Evolutionary conservation across 2,113 vertebrate genomes (phyloP), one percentile per base, ranked within the genome.

Genomic region (Daphoenositta chrysoptera): DNA sequence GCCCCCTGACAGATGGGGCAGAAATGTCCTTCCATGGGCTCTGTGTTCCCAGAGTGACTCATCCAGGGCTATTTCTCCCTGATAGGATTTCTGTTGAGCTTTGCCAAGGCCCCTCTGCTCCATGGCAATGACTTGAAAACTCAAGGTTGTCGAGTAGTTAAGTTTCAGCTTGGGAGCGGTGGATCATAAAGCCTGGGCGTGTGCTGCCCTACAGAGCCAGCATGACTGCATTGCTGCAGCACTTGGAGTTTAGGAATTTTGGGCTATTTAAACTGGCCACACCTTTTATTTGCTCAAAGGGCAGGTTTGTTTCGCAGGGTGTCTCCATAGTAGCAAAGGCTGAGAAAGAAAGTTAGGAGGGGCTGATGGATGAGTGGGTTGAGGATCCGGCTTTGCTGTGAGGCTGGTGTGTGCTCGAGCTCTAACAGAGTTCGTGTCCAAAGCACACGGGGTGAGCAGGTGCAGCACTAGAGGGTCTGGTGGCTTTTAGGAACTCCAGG

Each of bases 241-340:
- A 10, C 79, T 96, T 72, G 31, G 83, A 83, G 89, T 73, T 75
- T 3, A 89, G 91, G 96, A 93, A 95, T 95, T 94, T 53, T 16
- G 68, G 71, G 93, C 93, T 69, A 28, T 96, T 97, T 72, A 51
- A 76, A 63, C 51, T 31, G 81, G 94, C 97, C 97, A 83, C 97
- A 96, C 97, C 97, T 97, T 93, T 72, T 89, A 39, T 96, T 96
- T 85, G 78, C 92, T 96, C 89, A 95, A 83, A 94, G 96, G 93
- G 91, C 91, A 93, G 94, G 88, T 96, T 97, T 96, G 93, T 96
- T 97, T 96, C 69, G 1, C 22, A 60, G 81, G 28, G 65, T 94
- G 95, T 97, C 94, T 96, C 94, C 96, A 97, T 97, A 96, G 96
- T 7, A 97, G 95, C 94, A 51, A 23, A 56, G 89, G 14, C 56